Base-by-base conservation (phyloP, 1,140 invertebrate species). In the Bursaphelenchus mucronatus region DNA sequence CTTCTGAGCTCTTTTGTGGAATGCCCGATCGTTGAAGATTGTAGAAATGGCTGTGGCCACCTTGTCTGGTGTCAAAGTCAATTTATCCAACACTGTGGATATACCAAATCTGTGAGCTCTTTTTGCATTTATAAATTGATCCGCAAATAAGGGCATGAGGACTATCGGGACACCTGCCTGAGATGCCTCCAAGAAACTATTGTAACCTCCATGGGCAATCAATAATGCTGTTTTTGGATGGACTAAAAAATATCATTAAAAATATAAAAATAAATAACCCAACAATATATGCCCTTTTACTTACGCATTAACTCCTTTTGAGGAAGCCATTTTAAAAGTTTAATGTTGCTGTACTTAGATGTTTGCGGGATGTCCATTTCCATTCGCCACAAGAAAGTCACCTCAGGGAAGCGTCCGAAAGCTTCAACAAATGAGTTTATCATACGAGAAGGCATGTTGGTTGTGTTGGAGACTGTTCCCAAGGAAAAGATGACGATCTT, bases 381-480 rank as follows among this genome's bases (percentile, higher is more conserved):
- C 65, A 76, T 80, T 52, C 77, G 66, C 78, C 78, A 80, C 11
- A 80, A 40, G 50, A 80, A 78, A 10, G 71, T 68, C 49, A 73
- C 73, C 19, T 76, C 64, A 9, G 70, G 68, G 21, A 80, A 66
- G 56, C 65, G 54, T 17, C 54, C 69, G 63, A 80, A 80, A n/a
- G 79, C 77, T 46, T 78, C 71, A 7, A 81, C 62, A 61, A 80
- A 80, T n/a, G 58, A 65, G 3, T 79, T 51, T 45, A 69, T 64
- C 77, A 79, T 79, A 9, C 69, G 54, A 0, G 41, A 9, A 15
- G 78, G 78, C 78, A 80, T 80, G 50, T 81, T 80, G 7, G 79
- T 76, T 7, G 78, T 80, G 61, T 80, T 80, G 15, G 78, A 81
- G 5, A 80, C 79, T 44, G 78, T 81, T n/a, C 78, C 78, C 46